These are phyloP conservation scores for Thumatha senex DNA, from an alignment of 2,888 invertebrate genomes.

Conservation along the genomic window DNA sequence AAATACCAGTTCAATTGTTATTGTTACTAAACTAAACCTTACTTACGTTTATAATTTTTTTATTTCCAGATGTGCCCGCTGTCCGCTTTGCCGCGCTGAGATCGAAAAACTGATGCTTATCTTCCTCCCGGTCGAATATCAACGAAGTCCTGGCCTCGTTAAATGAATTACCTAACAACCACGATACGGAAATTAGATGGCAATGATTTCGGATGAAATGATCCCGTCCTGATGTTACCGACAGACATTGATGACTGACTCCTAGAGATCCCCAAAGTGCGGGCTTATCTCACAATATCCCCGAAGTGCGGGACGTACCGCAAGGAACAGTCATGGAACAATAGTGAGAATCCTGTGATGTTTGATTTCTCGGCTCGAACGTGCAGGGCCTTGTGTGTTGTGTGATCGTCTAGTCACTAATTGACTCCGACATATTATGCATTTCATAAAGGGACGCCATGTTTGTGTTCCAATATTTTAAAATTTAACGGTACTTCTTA, in stretches of 20 bases:
- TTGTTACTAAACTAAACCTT: too few species aligned
- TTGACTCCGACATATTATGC: slow-evolving; percentile 41
- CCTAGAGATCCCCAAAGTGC: background rate
- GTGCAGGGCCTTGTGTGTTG: slow-evolving; percentile 48
- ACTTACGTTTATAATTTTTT: background rate
- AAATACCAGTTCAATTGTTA: too few species aligned
- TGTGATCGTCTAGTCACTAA: slow-evolving; percentile 74
- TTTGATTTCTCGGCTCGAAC: too few species aligned
- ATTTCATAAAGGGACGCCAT: slow-evolving; percentile 25
- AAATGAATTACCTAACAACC: slow-evolving; percentile 55
- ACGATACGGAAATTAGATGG: slow-evolving; percentile 35
- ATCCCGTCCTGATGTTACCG: slow-evolving; percentile 15
- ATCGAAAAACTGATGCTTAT: slow-evolving; percentile 88
- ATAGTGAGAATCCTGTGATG: background rate
- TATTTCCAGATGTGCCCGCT: slow-evolving; percentile 85
- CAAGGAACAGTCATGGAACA: background rate
- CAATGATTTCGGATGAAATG: slow-evolving; percentile 29
- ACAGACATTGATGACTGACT: slow-evolving; percentile 6
- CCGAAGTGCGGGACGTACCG: too few species aligned
- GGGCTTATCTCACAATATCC: background rate
- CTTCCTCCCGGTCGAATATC: slow-evolving; percentile 86
- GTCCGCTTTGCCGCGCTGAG: slow-evolving; percentile 89
- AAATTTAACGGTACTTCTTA: slow-evolving; percentile 36
- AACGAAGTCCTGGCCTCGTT: slow-evolving; percentile 59
- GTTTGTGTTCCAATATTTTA: slow-evolving; percentile 25